Evolutionary conservation across 2,888 invertebrate species (phyloP).

Genomic region (Mimas tiliae): DNA sequence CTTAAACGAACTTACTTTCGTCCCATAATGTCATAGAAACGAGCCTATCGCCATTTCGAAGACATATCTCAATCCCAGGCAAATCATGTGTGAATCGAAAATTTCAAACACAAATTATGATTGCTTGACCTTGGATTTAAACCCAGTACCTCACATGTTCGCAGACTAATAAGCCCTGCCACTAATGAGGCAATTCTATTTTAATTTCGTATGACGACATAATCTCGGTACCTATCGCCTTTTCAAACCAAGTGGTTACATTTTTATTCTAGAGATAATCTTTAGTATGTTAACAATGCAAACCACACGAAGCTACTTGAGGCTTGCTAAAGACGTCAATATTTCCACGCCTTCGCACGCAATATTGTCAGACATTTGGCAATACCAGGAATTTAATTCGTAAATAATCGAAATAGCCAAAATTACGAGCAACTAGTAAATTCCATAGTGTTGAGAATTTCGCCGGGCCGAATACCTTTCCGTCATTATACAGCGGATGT

Average conservation of each 20-base stretch:
- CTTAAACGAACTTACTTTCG: too few relatives aligned
- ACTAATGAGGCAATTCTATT: too few relatives aligned
- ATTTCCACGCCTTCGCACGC: not conserved
- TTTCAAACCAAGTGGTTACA: not conserved
- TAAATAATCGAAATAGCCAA: conserved; percentile 26
- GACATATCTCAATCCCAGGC: too few relatives aligned
- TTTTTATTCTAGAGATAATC: not conserved
- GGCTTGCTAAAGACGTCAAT: conserved; percentile 5
- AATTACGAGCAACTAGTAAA: conserved; percentile 25
- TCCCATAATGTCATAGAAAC: too few relatives aligned
- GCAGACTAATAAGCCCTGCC: too few relatives aligned
- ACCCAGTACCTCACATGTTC: too few relatives aligned
- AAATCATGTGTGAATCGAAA: too few relatives aligned
- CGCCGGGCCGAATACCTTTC: conserved; percentile 22
- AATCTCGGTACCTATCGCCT: too few relatives aligned
- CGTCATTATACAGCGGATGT: conserved; percentile 21
- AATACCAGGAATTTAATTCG: conserved; percentile 16
- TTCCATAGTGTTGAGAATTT: conserved; percentile 26
- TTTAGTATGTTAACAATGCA: conserved; percentile 4
- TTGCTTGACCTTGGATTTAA: too few relatives aligned
- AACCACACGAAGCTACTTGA: conserved; percentile 10
- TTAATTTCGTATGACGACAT: too few relatives aligned
- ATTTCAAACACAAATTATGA: too few relatives aligned
- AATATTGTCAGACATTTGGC: conserved; percentile 11
- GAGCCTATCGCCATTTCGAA: too few relatives aligned